Evolutionary conservation across 2,797 vertebrate species (phyloP), one percentile per base, ranked within the genome.

Genomic region (Yasuhikotakia modesta): DNA sequence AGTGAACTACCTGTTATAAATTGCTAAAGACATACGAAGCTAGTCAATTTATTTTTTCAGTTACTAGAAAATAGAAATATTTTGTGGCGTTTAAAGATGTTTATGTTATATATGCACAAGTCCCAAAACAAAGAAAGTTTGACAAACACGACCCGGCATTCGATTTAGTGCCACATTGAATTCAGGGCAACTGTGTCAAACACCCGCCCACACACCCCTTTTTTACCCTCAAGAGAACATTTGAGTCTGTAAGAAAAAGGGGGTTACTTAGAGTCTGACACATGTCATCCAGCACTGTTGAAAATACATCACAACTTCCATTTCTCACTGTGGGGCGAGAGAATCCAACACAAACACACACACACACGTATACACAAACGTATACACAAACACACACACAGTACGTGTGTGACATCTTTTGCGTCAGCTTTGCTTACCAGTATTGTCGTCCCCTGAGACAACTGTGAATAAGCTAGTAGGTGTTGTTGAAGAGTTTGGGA

Each of bases 51-150:
- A 35, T 35, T 5, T 35, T 5, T 35, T 5, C 32, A 35, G 32
- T 5, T 27, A 2, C 4, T 81, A 82, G 70, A 75, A 79, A 74
- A 7, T 45, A 70, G n/a, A 73, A 83, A 86, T 82, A 86, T 68
- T 77, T 83, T 67, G 76, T 71, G 76, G 63, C 68, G 43, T 75
- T 65, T 67, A 82, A 79, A 81, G 80, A 79, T 85, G 83, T 82
- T 83, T 58, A 27, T 4, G 1, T 58, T 30, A 43, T 84, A 84
- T 79, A 86, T 82, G 71, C 63, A 79, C 73, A 74, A 78, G 74
- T 35, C 39, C 8, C 39, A 11, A 43, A 43, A 21, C 10, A 67
- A 82, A 79, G 55, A 79, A 84, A 63, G 71, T 73, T 85, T 78
- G 79, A 71, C 39, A 68, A 35, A 22, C 64, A 43, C 69, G 68